Conservation (phyloP, 2,113 vertebrate species). For the Carettochelys insculpta region DNA sequence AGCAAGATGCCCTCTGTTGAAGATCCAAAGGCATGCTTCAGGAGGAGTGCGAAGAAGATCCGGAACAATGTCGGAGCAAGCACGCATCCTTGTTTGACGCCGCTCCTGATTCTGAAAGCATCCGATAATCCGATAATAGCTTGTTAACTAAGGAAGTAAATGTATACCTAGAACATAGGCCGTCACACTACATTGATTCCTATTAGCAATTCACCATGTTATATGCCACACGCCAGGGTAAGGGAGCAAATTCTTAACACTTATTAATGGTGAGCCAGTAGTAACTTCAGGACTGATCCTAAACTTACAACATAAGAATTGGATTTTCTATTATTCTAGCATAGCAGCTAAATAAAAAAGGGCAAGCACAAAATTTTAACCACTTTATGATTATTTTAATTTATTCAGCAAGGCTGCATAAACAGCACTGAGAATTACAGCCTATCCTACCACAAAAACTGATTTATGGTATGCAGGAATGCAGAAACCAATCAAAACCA, state of each 20-base stretch:
- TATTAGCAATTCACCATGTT: not conserved
- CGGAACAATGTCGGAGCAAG: too few species aligned
- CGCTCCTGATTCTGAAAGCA: too few species aligned
- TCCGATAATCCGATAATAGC: too few species aligned
- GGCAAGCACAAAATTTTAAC: not conserved
- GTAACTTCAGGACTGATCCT: not conserved
- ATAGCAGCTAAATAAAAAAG: not conserved
- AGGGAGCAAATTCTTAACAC: not conserved
- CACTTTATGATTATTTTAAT: not conserved
- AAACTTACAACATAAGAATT: not conserved
- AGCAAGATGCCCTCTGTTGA: too few species aligned
- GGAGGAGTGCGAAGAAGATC: too few species aligned
- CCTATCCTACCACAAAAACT: not conserved
- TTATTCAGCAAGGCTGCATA: not conserved
- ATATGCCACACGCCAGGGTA: not conserved
- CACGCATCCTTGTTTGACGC: too few species aligned
- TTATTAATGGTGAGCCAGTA: not conserved
- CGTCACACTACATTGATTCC: not conserved
- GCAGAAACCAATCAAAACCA: not conserved
- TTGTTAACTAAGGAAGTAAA: conserved; percentile 24
- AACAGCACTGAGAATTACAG: not conserved
- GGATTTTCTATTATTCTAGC: not conserved
- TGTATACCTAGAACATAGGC: not conserved
- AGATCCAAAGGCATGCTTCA: too few species aligned
- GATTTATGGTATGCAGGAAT: not conserved